These are phyloP conservation scores for Adrianichthys oophorus DNA, from an alignment of 2,797 vertebrate genomes.

Conservation along the genomic window DNA sequence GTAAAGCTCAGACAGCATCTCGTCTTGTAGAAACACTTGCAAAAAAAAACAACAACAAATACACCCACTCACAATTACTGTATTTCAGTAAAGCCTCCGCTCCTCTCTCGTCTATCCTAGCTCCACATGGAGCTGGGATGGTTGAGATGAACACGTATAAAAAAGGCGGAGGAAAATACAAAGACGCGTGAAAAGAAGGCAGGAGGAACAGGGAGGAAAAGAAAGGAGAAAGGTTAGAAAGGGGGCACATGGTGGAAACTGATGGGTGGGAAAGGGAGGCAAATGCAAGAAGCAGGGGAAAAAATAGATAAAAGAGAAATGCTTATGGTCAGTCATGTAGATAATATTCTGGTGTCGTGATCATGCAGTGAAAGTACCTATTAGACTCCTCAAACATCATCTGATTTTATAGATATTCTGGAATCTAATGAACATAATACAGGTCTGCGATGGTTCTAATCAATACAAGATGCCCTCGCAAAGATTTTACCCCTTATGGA, in stretches of 20 bases:
- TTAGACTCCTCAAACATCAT: slow-evolving; percentile 45
- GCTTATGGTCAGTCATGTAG: slow-evolving; percentile 27
- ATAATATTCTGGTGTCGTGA: slow-evolving; percentile 54
- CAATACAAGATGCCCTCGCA: slow-evolving; percentile 35
- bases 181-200: background rate
- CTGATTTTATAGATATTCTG: slow-evolving; percentile 47
- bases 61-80: slow-evolving; percentile 1
- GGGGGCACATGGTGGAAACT: slow-evolving; percentile 13
- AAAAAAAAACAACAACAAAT: slow-evolving; percentile 35
- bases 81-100: slow-evolving; percentile 73
- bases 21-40: slow-evolving; percentile 3
- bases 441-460: slow-evolving; percentile 25
- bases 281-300: slow-evolving; percentile 6
- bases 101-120: slow-evolving; percentile 59
- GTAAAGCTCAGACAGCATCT: slow-evolving; percentile 77
- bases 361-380: slow-evolving; percentile 37
- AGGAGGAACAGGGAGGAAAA: background rate
- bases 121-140: slow-evolving; percentile 42
- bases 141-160: slow-evolving; percentile 34
- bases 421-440: slow-evolving; percentile 54
- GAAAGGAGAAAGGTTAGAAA: slow-evolving; percentile 6
- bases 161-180: background rate
- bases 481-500: slow-evolving; percentile 37
- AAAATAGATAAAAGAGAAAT: slow-evolving; percentile 12
- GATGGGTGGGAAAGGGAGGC: background rate